Evolutionary conservation across 2,113 vertebrate species (phyloP), one percentile per base, ranked within the genome.

Genomic region (Bungarus multicinctus): DNA sequence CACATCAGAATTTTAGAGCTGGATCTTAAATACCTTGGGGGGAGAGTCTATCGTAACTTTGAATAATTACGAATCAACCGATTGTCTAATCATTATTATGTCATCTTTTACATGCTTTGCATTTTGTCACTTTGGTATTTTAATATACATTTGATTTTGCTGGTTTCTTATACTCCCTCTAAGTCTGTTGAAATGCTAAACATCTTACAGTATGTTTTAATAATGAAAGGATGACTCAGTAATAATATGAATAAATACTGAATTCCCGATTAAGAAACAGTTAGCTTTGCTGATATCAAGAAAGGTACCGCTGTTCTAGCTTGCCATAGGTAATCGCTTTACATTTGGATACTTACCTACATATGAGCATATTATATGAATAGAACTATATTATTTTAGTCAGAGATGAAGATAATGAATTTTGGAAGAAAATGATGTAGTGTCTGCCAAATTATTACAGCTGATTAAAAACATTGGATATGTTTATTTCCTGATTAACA

Each of bases 181-280:
- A 43, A 34, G n/a, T 55, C 4, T 85, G 53, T 53, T 58, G 25
- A 90, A 90, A 90, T 90, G 25, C 11, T 45, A 57, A 91, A 58
- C 12, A 27, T 86, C 39, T 45, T 45, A 39, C 22, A 57, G 53
- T 9, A 55, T 85, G 39, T 57, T 91, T 89, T 25, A 88, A 91
- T 57, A 91, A 58, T 47, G 53, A 87, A 91, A 58, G 81, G 39
- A 3, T 86, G 34, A 91, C 55, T 85, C 81, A 58, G 57, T 91
- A 91, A 53, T 23, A 23, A 90, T 90, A 43, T 91, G 90, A 57
- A 30, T 69, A 85, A 85, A 85, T 91, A 55, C 27, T 91, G 74
- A 91, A 85, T 55, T 91, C 23, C 69, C 74, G 45, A 91, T 86
- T 86, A 91, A 91, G 90, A n/a, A 54, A 91, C 39, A 57, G 4